phyloP scores from a whole-genome alignment of 2,797 vertebrate genomes.

The Enteromius afrohamiltoni region DNA sequence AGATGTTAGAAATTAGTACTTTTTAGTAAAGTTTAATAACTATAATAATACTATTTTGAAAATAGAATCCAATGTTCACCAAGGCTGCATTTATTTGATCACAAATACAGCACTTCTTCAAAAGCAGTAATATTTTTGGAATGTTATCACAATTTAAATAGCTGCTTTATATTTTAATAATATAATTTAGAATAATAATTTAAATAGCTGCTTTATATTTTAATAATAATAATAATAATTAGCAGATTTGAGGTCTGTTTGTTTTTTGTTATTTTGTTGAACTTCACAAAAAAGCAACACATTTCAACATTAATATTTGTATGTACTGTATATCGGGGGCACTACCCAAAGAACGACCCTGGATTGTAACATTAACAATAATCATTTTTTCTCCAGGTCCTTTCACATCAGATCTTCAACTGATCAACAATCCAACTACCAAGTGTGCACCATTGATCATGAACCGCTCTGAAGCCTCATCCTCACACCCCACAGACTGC shows the following conservation, averaged over 20 bases:
- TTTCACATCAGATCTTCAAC: not conserved
- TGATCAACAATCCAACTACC: not conserved
- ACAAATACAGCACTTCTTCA: not conserved
- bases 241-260: too few species aligned
- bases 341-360: too few species aligned
- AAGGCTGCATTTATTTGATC: not conserved
- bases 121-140: not conserved
- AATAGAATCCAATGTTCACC: not conserved
- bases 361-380: not conserved
- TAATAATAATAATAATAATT: not conserved
- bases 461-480: conserved; percentile 16
- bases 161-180: not conserved
- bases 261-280: too few species aligned
- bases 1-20: not conserved
- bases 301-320: too few species aligned
- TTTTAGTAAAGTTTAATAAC: not conserved
- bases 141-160: not conserved
- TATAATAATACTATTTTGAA: not conserved
- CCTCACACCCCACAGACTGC: conserved; percentile 78
- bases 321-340: too few species aligned
- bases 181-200: not conserved
- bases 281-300: too few species aligned
- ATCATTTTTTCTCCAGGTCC: not conserved
- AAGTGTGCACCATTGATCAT: conserved; percentile 21
- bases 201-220: not conserved